Conservation (phyloP, 2,888 invertebrate species). For the Leistus spinibarbis region DNA sequence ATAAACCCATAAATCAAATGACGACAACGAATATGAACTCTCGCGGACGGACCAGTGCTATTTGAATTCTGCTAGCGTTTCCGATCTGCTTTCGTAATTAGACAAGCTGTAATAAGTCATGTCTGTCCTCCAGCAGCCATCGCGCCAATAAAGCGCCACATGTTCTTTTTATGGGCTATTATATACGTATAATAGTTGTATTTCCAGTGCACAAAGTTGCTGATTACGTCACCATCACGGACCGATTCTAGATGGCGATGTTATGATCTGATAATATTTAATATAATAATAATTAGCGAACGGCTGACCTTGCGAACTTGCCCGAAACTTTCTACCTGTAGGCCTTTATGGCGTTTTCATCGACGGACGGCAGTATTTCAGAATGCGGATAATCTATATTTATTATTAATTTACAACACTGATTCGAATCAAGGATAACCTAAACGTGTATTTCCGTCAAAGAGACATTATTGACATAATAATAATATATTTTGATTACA, state of each 20-base stretch:
- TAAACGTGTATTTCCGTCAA: too few relatives aligned
- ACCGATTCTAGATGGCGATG: constrained; percentile 17
- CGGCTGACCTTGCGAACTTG: too few relatives aligned
- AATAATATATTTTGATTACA: too few relatives aligned
- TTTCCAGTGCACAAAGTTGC: constrained; percentile 19
- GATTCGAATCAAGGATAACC: too few relatives aligned
- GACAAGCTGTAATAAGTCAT: constrained; percentile 38
- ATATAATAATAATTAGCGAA: constrained; percentile 28
- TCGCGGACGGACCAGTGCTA: constrained; percentile 3
- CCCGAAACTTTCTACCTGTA: too few relatives aligned
- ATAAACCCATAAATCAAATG: constrained; percentile 7
- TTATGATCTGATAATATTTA: constrained; percentile 38
- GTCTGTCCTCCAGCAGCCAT: constrained; percentile 1
- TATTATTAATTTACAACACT: too few relatives aligned
- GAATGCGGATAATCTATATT: too few relatives aligned
- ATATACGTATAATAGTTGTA: too few relatives aligned
- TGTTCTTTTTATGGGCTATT: constrained; percentile 17
- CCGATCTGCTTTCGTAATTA: constrained; percentile 39
- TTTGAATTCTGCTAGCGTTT: constrained; percentile 36
- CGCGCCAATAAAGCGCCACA: constrained; percentile 30
- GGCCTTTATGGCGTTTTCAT: neutral
- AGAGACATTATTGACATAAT: too few relatives aligned
- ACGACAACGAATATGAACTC: constrained; percentile 25
- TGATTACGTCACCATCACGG: constrained; percentile 2
- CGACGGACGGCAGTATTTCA: too few relatives aligned